Evolutionary conservation across 1,140 invertebrate genomes (phyloP).

Genomic region (Ridgeia piscesae): DNA sequence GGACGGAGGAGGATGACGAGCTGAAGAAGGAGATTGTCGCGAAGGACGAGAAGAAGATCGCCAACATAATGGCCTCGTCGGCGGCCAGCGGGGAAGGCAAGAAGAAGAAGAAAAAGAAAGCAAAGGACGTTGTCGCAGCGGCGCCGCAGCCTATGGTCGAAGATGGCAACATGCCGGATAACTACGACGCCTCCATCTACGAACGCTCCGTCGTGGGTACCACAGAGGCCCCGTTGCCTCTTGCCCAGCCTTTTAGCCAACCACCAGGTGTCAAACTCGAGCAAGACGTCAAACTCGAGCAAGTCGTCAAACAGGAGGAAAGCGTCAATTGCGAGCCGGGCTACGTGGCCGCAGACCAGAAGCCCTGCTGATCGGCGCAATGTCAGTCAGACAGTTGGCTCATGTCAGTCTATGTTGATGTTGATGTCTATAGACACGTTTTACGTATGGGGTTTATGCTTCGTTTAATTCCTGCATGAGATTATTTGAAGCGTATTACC

Average conservation of each 20-base stretch:
- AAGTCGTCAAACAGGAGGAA: no score
- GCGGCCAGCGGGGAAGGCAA: background rate
- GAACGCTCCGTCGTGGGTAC: background rate
- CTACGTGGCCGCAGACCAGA: background rate
- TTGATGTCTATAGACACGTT: background rate
- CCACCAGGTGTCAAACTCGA: no score
- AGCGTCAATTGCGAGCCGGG: no score
- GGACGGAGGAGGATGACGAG: conserved; percentile 18
- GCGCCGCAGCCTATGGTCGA: background rate
- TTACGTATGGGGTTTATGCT: background rate
- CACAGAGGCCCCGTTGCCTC: background rate
- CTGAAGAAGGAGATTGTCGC: conserved; percentile 5
- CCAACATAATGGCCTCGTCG: background rate
- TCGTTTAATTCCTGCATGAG: background rate
- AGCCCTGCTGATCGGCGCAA: background rate
- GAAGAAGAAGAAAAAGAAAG: background rate
- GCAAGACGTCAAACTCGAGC: no score
- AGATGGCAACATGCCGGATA: background rate
- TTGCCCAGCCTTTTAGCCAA: no score
- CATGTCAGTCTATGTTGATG: background rate
- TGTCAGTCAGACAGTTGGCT: background rate
- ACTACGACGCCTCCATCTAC: background rate
- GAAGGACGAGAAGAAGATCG: background rate
- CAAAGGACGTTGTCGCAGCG: background rate
- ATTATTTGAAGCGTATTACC: background rate